Evolutionary conservation across 2,888 invertebrate species (phyloP), one percentile per base, ranked within the genome.

Genomic region (Papilio elwesi): DNA sequence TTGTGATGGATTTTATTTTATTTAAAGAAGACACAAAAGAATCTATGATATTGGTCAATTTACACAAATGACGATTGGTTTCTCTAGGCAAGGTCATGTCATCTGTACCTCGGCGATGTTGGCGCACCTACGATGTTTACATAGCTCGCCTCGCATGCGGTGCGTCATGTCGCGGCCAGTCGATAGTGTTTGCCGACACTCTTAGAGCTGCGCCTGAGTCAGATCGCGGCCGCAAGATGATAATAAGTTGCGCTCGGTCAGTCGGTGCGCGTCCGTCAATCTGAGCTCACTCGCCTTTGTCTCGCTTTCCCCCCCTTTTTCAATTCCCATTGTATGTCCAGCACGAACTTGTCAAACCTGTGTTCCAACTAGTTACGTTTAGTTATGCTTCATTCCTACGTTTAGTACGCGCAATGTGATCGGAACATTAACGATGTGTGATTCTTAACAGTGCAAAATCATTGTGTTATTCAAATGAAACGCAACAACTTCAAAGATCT

Each of bases 121-220:
- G 85, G 83, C 90, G 81, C 89, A 83, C 86, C 89, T 87, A 84
- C 82, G 79, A 76, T 81, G 82, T 84, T 80, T 83, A 80, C 79
- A 82, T 85, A 85, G 82, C 86, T 87, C 75, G 71, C 80, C 83
- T 83, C 82, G 82, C 76, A 78, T 79, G 76, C 80, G 83, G 87
- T 91, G 91, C 86, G 91, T 92, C 91, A 90, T 80, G 74, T 80
- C 81, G 79, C 81, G 77, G 80, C 85, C 83, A 83, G 80, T 83
- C 81, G 84, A 85, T 85, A 86, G 82, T 90, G 88, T 90, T 91
- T 89, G 89, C 88, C 86, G 82, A 85, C 84, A 83, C 83, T 85
- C 83, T 88, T 85, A 85, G 88, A 87, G 84, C 86, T 86, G 87
- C 83, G 87, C 78, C 80, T 92, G 92, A 92, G 85, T 93, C 92